These are phyloP conservation scores for Merluccius polli DNA, from an alignment of 2,797 vertebrate genomes.

Conservation along the genomic window DNA sequence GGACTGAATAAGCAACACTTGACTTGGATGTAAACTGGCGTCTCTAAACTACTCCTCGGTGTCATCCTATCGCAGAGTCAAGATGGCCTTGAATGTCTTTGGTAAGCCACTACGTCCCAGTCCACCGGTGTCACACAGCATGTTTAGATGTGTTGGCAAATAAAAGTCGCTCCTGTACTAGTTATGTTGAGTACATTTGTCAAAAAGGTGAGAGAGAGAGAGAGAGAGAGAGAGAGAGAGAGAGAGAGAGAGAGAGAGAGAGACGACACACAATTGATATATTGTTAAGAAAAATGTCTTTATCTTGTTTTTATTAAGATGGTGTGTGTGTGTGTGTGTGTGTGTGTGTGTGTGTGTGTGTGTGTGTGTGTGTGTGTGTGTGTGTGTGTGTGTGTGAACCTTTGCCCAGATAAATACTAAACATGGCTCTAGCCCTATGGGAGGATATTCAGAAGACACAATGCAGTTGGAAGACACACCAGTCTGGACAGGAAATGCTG, in stretches of 20 bases:
- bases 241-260: too few species aligned
- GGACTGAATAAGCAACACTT: conserved; percentile 19
- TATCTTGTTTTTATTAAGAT: too few species aligned
- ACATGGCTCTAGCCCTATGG: neutral
- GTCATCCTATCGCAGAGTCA: conserved; percentile 42
- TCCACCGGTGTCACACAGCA: neutral
- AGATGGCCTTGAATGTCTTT: conserved; percentile 70
- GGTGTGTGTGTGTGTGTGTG: too few species aligned
- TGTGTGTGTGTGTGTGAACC: neutral
- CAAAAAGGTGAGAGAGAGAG: too few species aligned
- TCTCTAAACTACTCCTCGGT: conserved; percentile 6
- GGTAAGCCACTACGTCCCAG: conserved; percentile 46
- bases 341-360: neutral
- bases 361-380: neutral
- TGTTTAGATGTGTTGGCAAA: too few species aligned
- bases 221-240: too few species aligned
- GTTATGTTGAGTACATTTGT: too few species aligned
- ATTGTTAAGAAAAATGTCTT: too few species aligned
- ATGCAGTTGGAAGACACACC: neutral
- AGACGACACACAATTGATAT: too few species aligned
- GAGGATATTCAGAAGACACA: neutral
- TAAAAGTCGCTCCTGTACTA: neutral
- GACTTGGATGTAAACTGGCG: conserved; percentile 33
- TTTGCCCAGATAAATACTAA: neutral
- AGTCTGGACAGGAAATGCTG: neutral